These are phyloP conservation scores for Stomatorhinus ivindoensis DNA, from an alignment of 2,113 vertebrate genomes.

Conservation along the genomic window DNA sequence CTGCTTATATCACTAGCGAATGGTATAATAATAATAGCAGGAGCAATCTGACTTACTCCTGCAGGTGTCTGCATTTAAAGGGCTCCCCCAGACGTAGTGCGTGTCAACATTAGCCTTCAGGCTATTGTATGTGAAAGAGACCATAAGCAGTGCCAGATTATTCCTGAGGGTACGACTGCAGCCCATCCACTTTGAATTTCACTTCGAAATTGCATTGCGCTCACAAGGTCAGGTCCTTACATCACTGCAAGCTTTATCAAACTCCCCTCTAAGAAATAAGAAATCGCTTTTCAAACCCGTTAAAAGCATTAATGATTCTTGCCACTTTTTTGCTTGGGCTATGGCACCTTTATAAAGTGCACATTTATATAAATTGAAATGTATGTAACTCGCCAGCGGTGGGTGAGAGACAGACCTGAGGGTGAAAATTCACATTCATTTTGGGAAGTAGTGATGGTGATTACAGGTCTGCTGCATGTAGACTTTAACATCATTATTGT, in stretches of 20 bases:
- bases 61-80: not conserved
- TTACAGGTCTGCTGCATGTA: not conserved
- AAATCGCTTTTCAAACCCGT: not conserved
- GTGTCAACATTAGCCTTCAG: not conserved
- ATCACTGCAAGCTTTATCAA: not conserved
- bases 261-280: not conserved
- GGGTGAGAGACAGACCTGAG: not conserved
- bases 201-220: not conserved
- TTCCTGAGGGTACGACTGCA: not conserved
- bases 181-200: not conserved
- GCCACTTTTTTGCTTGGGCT: not conserved
- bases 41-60: not conserved
- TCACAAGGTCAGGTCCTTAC: not conserved
- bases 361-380: not conserved
- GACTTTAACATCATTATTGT: not conserved
- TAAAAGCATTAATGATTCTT: no score
- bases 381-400: not conserved
- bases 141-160: not conserved
- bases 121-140: not conserved
- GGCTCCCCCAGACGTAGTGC: not conserved
- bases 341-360: not conserved
- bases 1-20: not conserved
- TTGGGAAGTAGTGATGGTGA: not conserved
- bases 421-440: not conserved
- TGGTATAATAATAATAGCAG: not conserved